Percentiles rank a stretch among this genome's conserved stretches.
phyloP scores from a whole-genome alignment of 2,113 vertebrate species.

The Ophiodon elongatus region DNA sequence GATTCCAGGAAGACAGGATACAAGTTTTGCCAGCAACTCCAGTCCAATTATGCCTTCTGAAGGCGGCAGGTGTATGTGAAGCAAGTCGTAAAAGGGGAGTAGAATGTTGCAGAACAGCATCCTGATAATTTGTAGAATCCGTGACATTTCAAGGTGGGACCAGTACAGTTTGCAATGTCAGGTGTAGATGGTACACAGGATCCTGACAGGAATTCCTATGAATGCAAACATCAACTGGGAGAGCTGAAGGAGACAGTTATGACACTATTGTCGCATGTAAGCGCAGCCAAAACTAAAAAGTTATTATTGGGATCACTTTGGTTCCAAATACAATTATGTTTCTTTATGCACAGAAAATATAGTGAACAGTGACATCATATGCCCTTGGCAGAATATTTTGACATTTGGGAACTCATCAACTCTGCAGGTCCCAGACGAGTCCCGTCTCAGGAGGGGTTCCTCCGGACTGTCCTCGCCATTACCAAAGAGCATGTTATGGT shows the following conservation, averaged over 20 bases:
- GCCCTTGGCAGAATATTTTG: neutral
- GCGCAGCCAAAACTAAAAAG: neutral
- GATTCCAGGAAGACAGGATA: neutral
- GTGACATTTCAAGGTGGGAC: too few relatives aligned
- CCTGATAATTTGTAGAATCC: neutral
- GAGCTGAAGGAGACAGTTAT: neutral
- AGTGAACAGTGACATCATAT: neutral
- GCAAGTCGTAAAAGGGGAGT: neutral
- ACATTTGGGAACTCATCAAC: neutral
- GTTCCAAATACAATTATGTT: neutral
- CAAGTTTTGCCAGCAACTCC: neutral
- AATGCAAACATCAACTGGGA: neutral
- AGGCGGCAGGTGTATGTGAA: neutral
- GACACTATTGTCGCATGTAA: too few relatives aligned
- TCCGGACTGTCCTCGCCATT: neutral
- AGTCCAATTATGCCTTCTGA: neutral
- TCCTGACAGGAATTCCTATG: neutral
- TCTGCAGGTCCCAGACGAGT: neutral
- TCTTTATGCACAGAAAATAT: neutral
- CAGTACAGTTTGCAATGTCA: neutral
- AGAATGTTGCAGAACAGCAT: too few relatives aligned
- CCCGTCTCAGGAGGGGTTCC: neutral
- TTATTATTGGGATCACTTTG: neutral
- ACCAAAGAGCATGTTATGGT: slow-evolving; percentile 3
- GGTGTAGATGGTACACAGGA: neutral